A percentile compares a stretch with the other conserved stretches of the same genome.
Evolutionary conservation across 2,113 vertebrate species (phyloP).

Genomic region (Bujurquina vittata): DNA sequence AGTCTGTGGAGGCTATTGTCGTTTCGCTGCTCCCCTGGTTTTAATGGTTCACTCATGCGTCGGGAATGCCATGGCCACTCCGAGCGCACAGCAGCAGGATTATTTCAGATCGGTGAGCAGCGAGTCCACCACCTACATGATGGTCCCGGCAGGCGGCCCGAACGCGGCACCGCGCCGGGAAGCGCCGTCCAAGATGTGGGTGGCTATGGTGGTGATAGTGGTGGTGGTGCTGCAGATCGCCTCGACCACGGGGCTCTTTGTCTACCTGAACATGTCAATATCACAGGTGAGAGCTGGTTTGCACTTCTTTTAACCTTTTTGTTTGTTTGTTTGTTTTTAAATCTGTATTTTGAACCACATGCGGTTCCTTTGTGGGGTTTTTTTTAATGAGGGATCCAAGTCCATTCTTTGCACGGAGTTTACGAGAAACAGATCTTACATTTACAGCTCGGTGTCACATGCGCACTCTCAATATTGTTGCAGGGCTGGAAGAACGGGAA

Average conservation of each 20-base stretch:
- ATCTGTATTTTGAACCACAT: neutral
- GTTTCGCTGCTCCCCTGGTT: neutral
- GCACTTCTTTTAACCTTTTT: fast-evolving
- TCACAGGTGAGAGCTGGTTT: slow-evolving; percentile 76
- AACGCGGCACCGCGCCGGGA: slow-evolving; percentile 62
- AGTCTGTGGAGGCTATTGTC: slow-evolving; percentile 20
- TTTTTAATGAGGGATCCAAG: neutral
- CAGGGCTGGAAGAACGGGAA: neutral
- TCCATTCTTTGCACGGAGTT: neutral
- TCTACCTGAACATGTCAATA: slow-evolving; percentile 85
- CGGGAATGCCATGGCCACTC: slow-evolving; percentile 84
- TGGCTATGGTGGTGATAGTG: slow-evolving; percentile 83
- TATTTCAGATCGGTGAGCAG: slow-evolving; percentile 84
- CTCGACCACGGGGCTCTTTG: slow-evolving; percentile 83
- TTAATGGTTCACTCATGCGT: slow-evolving; percentile 66
- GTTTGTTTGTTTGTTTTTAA: neutral
- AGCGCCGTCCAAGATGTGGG: slow-evolving; percentile 79
- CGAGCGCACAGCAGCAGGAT: slow-evolving; percentile 81
- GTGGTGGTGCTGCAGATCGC: slow-evolving; percentile 84
- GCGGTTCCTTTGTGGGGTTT: neutral
- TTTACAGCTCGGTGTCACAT: neutral
- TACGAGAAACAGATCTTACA: neutral
- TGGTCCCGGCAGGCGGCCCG: slow-evolving; percentile 78
- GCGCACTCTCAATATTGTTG: neutral
- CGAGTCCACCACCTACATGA: slow-evolving; percentile 86